Evolutionary conservation across 2,888 invertebrate species (phyloP).

Genomic region (Heteromurus nitidus): DNA sequence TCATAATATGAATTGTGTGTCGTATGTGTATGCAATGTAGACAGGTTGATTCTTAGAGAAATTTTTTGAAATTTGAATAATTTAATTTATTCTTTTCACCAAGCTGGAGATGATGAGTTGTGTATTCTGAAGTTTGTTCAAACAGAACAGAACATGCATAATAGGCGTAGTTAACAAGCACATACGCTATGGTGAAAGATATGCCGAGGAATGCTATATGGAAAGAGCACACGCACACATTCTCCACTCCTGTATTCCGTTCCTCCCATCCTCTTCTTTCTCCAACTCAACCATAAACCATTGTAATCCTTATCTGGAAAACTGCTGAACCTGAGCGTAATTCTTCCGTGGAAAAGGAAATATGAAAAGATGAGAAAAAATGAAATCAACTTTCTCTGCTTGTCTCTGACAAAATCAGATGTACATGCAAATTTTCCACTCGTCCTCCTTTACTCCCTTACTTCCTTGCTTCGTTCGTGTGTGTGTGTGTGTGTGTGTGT

Average conservation of each 20-base stretch:
- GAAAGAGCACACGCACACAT: conserved; percentile 31
- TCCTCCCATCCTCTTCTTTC: conserved; percentile 2
- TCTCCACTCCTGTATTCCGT: conserved; percentile 7
- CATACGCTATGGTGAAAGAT: conserved; percentile 18
- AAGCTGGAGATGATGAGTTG: conserved; percentile 64
- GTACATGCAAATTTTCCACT: conserved; percentile 67
- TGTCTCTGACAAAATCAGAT: conserved; percentile 68
- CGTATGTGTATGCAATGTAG: conserved; percentile 20
- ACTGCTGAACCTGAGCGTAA: conserved; percentile 58
- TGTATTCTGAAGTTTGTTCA: conserved; percentile 66
- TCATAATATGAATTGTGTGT: conserved; percentile 41
- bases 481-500: too few species aligned
- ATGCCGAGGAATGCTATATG: too few species aligned
- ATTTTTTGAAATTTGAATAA: conserved; percentile 64
- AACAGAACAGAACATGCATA: conserved; percentile 62
- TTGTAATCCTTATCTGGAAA: conserved; percentile 62
- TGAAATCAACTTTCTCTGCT: conserved; percentile 66
- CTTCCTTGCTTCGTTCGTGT: conserved; percentile 32
- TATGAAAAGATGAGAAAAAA: conserved; percentile 43
- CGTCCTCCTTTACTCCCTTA: conserved; percentile 44
- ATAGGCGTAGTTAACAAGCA: conserved; percentile 62
- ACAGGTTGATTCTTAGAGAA: conserved; percentile 61
- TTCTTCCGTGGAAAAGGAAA: conserved; percentile 35
- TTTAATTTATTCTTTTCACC: conserved; percentile 67
- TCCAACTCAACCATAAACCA: conserved; percentile 54